These are phyloP conservation scores for Planococcus citri DNA, from an alignment of 1,140 invertebrate genomes.

Conservation along the genomic window DNA sequence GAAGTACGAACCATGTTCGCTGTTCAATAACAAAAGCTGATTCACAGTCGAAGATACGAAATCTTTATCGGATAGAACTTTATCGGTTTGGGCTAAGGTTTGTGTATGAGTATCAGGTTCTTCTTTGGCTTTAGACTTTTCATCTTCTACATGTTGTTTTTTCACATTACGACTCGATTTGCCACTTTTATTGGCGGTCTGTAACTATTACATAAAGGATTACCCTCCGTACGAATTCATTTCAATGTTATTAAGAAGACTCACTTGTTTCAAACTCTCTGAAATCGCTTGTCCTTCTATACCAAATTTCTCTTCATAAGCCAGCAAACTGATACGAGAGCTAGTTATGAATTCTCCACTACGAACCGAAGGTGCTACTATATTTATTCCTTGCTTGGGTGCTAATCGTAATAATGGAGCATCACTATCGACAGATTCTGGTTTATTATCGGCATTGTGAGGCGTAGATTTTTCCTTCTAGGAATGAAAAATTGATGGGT, in stretches of 20 bases:
- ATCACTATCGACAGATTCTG: not conserved
- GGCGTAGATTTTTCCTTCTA: not conserved
- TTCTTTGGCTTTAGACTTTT: not conserved
- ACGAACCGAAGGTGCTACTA: slow-evolving; percentile 52
- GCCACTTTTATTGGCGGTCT: not conserved
- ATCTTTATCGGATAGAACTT: not conserved
- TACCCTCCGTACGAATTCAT: too few relatives aligned
- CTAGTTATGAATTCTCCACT: slow-evolving; percentile 18
- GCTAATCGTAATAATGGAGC: slow-evolving; percentile 34
- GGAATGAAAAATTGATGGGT: not conserved
- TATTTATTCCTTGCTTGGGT: slow-evolving; percentile 41
- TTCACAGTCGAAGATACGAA: slow-evolving; percentile 3
- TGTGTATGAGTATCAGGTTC: not conserved
- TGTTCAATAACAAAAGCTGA: not conserved
- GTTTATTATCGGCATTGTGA: not conserved
- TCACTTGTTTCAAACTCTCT: slow-evolving; percentile 20
- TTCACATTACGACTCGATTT: not conserved
- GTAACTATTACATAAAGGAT: not conserved
- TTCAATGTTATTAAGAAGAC: not conserved
- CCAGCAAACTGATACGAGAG: slow-evolving; percentile 22
- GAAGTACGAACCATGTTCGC: not conserved
- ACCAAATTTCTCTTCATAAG: slow-evolving; percentile 23
- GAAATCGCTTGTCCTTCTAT: not conserved
- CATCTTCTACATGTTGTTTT: not conserved
- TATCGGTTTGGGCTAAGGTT: not conserved